Conservation (phyloP, 2,797 vertebrate species). For the Myotis vivesi region DNA sequence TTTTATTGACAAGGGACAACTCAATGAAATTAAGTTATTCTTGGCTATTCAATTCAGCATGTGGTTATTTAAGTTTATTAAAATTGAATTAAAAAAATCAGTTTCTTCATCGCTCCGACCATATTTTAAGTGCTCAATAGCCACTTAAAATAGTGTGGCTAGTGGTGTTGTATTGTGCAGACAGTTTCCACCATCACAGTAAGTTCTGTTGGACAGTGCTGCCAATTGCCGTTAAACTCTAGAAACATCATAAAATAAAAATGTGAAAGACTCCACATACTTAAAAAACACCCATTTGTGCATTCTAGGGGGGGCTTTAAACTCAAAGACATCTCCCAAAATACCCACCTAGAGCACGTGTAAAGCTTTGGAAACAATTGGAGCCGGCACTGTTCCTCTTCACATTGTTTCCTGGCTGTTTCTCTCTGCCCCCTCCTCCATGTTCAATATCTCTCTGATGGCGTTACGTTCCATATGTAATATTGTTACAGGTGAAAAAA, state of each 20-base stretch:
- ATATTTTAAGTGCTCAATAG: background rate
- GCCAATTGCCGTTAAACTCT: background rate
- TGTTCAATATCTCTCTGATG: constrained; percentile 79
- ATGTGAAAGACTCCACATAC: background rate
- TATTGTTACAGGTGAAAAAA: constrained; percentile 89
- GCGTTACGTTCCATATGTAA: constrained; percentile 78
- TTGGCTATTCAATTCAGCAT: background rate
- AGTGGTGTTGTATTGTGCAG: rapidly evolving
- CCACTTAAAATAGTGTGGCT: no score
- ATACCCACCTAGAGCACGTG: background rate
- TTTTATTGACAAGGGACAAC: background rate
- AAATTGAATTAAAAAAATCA: background rate
- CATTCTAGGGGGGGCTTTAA: background rate
- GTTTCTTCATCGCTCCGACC: background rate
- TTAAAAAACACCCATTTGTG: background rate
- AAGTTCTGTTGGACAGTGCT: background rate
- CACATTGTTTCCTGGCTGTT: constrained; percentile 20
- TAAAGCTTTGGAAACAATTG: background rate
- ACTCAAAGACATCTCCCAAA: background rate
- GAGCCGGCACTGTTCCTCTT: background rate
- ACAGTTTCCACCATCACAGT: background rate
- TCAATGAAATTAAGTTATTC: background rate
- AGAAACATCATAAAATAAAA: background rate
- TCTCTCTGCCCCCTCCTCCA: background rate
- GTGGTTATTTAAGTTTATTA: background rate